Percentiles rank a stretch among this genome's conserved stretches.
phyloP scores from a whole-genome alignment of 2,797 vertebrate species.

The Macropus fuliginosus region DNA sequence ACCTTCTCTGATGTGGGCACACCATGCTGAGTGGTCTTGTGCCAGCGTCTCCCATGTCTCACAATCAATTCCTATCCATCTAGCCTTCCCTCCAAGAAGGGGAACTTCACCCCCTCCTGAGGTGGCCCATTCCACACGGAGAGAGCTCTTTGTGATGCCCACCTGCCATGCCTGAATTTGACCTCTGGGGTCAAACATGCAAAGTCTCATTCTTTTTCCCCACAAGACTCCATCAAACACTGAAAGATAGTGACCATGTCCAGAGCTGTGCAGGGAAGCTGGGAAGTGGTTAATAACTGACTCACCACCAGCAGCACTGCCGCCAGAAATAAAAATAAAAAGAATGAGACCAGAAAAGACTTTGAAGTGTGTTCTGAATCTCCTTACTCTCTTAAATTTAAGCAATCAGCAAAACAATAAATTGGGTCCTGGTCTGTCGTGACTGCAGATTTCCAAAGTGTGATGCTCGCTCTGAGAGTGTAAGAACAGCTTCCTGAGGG shows the following conservation, averaged over 20 bases:
- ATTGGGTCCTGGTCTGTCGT: neutral
- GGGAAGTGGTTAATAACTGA: neutral
- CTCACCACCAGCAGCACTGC: neutral
- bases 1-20: too few relatives aligned
- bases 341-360: neutral
- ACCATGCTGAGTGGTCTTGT: too few relatives aligned
- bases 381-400: neutral
- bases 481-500: neutral
- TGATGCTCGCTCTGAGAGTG: neutral
- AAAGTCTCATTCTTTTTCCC: neutral
- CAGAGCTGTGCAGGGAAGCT: neutral
- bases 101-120: neutral
- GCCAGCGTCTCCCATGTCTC: too few relatives aligned
- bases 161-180: neutral
- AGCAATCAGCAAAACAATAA: neutral
- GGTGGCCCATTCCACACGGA: fast-evolving
- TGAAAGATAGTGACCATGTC: neutral
- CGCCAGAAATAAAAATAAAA: neutral
- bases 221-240: neutral
- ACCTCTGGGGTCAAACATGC: neutral
- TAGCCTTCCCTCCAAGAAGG: neutral
- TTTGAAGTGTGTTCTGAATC: neutral
- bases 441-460: neutral
- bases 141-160: neutral
- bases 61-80: too few relatives aligned